A percentile compares a stretch with the other conserved stretches of the same genome.
Evolutionary conservation across 2,797 vertebrate genomes (phyloP).

Genomic region (Loriculus beryllinus): DNA sequence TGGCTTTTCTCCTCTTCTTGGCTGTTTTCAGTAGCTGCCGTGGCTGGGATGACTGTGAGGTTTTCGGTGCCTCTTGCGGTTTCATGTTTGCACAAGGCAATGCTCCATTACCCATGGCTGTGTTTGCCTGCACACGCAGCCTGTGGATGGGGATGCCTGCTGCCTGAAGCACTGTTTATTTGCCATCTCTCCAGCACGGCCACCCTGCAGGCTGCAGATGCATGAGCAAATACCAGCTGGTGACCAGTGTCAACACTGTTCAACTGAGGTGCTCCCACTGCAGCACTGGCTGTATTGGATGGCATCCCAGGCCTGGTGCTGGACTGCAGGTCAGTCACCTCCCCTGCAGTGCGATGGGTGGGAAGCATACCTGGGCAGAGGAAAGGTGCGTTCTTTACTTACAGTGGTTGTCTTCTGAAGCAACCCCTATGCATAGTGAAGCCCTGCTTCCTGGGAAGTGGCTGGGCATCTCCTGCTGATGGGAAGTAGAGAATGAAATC

Average conservation of each 20-base stretch:
- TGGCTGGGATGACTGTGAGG: fast-evolving
- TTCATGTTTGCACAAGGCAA: not conserved
- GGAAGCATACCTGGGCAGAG: not conserved
- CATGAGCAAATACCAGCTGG: not conserved
- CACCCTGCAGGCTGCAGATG: not conserved
- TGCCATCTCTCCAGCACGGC: fast-evolving
- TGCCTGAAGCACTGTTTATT: not conserved
- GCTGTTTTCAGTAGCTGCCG: not conserved
- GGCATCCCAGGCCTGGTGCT: fast-evolving
- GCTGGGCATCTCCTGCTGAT: not conserved
- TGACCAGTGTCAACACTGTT: not conserved
- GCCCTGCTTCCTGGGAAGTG: not conserved
- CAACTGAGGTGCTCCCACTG: not conserved
- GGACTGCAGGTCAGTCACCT: not conserved
- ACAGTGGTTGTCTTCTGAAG: not conserved
- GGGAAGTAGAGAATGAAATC: not conserved
- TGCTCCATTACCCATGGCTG: not conserved
- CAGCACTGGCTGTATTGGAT: fast-evolving
- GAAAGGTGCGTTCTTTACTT: not conserved
- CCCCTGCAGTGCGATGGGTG: fast-evolving
- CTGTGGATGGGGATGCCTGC: not conserved
- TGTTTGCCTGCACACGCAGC: not conserved
- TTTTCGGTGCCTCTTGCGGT: not conserved
- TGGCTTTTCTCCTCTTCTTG: not conserved
- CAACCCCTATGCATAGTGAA: not conserved